These are phyloP conservation scores for Endomychus coccineus DNA, from an alignment of 2,888 invertebrate genomes.

Conservation along the genomic window DNA sequence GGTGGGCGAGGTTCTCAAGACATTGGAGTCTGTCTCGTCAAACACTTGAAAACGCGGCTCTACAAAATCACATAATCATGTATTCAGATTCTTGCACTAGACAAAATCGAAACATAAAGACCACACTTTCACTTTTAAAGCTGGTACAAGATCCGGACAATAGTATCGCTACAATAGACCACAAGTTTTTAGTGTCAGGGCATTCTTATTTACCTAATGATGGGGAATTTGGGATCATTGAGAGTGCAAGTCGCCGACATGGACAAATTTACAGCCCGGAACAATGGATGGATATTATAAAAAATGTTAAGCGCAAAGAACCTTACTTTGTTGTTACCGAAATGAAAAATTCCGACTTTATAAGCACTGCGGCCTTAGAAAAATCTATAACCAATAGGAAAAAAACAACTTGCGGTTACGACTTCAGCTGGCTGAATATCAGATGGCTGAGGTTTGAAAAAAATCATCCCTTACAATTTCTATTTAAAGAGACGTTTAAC, in stretches of 20 bases:
- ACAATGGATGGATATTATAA: constrained; percentile 10
- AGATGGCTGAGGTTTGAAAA: constrained; percentile 2
- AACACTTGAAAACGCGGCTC: constrained; percentile 16
- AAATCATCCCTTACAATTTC: constrained; percentile 1
- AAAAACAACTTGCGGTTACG: constrained; percentile 1
- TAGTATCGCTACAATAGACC: constrained; percentile 3
- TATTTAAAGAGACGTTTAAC: neutral
- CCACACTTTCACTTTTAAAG: constrained; percentile 8
- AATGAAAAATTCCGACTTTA: constrained; percentile 3
- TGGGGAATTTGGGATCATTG: constrained; percentile 10
- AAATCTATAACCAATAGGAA: constrained; percentile 2
- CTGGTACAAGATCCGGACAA: constrained; percentile 9
- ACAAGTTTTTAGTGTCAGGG: constrained; percentile 9
- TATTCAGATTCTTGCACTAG: constrained; percentile 3
- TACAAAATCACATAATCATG: constrained; percentile 4
- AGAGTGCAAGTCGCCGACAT: too few species aligned
- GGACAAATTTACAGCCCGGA: constrained; percentile 7
- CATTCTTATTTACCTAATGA: constrained; percentile 8
- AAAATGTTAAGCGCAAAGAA: constrained; percentile 9
- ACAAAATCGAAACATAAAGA: constrained; percentile 2
- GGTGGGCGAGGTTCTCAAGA: constrained; percentile 29
- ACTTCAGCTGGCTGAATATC: neutral
- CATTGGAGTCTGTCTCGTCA: constrained; percentile 27
- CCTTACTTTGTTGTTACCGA: constrained; percentile 10
- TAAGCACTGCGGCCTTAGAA: constrained; percentile 4